Conservation (phyloP, 2,888 invertebrate species). For the Lepeophtheirus nordmannii region DNA sequence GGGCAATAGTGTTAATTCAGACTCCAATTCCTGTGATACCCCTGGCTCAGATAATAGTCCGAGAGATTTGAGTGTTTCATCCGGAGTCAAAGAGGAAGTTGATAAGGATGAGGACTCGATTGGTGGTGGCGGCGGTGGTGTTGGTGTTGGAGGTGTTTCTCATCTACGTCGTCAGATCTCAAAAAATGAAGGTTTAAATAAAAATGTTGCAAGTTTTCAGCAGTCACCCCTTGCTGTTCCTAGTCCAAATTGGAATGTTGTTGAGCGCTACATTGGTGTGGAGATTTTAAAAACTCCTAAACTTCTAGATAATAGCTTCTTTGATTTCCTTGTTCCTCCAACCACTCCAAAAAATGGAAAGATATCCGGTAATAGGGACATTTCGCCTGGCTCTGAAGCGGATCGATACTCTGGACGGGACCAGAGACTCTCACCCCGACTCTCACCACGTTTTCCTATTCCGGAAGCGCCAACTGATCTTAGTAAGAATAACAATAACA, state of each 20-base stretch:
- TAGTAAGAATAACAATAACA: background rate
- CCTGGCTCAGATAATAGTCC: constrained; percentile 16
- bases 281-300: constrained; percentile 23
- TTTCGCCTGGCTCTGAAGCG: background rate
- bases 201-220: background rate
- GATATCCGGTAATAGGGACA: background rate
- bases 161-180: background rate
- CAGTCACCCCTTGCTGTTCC: constrained; percentile 14
- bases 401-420: constrained; percentile 6
- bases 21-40: constrained; percentile 20
- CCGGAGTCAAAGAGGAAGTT: background rate
- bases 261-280: constrained; percentile 14
- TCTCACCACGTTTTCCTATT: constrained; percentile 10
- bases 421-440: constrained; percentile 15
- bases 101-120: background rate
- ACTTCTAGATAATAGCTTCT: constrained; percentile 16
- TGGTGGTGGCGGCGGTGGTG: no score
- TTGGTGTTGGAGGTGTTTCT: background rate
- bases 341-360: constrained; percentile 4
- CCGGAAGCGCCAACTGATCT: constrained; percentile 18
- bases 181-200: background rate
- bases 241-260: constrained; percentile 19
- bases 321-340: constrained; percentile 14
- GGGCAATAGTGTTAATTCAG: constrained; percentile 12
- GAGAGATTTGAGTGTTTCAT: constrained; percentile 6